phyloP scores from a whole-genome alignment of 1,140 invertebrate species.

The Drosophila varians region DNA sequence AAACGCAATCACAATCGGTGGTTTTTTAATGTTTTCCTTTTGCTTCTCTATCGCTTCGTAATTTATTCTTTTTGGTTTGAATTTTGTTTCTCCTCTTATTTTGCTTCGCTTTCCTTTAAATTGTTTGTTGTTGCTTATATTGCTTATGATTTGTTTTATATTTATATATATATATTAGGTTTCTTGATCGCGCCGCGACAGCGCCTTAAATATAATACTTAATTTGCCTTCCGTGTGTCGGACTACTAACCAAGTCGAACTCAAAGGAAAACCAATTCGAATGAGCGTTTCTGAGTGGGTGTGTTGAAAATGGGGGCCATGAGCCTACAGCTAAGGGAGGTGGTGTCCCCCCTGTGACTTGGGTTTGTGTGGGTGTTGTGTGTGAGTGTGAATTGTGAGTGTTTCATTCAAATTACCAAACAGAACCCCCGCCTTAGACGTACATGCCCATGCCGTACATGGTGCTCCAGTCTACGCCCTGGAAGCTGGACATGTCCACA shows the following conservation, averaged over 20 bases:
- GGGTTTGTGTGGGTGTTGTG: slow-evolving; percentile 6
- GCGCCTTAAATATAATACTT: slow-evolving; percentile 76
- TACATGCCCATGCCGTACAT: slow-evolving; percentile 97
- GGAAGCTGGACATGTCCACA: slow-evolving; percentile 95
- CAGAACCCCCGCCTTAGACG: slow-evolving; percentile 85
- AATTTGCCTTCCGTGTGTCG: slow-evolving; percentile 59
- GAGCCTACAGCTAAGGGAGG: slow-evolving; percentile 5
- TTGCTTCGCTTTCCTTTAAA: slow-evolving; percentile 39
- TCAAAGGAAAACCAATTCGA: slow-evolving; percentile 54
- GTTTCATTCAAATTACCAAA: slow-evolving; percentile 57
- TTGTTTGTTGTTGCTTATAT: slow-evolving; percentile 60
- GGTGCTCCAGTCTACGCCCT: slow-evolving; percentile 94
- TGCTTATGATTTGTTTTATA: slow-evolving; percentile 67
- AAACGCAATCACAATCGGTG: slow-evolving; percentile 84
- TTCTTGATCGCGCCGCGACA: slow-evolving; percentile 55
- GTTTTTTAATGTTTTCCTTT: slow-evolving; percentile 71
- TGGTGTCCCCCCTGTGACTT: neutral
- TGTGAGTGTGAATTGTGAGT: slow-evolving; percentile 36
- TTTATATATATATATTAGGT: slow-evolving; percentile 27
- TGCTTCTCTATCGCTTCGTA: slow-evolving; percentile 41
- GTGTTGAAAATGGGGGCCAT: slow-evolving; percentile 19
- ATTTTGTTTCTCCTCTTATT: slow-evolving; percentile 51
- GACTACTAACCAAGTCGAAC: slow-evolving; percentile 56
- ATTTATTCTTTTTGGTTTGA: slow-evolving; percentile 67
- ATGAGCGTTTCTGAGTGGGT: slow-evolving; percentile 37